These are phyloP conservation scores for Callosobruchus maculatus DNA, from an alignment of 2,888 invertebrate genomes.

Conservation along the genomic window DNA sequence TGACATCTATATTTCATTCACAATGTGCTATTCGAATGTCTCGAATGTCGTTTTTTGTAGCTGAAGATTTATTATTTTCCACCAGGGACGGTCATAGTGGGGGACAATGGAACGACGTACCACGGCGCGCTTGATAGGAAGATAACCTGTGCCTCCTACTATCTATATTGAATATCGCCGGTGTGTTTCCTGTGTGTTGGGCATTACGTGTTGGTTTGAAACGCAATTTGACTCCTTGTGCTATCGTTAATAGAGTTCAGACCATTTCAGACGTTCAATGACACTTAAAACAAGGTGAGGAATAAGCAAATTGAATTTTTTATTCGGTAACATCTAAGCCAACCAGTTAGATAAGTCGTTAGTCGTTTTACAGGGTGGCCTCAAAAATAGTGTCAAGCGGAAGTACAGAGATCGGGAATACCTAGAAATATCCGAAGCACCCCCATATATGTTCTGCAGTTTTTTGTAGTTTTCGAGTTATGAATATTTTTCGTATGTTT, in stretches of 20 bases:
- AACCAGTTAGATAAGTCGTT: no score
- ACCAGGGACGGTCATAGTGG: neutral
- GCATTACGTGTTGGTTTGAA: neutral
- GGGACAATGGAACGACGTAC: neutral
- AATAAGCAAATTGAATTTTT: neutral
- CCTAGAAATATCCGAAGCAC: no score
- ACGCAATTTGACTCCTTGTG: neutral
- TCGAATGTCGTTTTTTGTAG: neutral
- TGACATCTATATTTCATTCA: constrained; percentile 13
- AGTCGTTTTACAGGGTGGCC: no score
- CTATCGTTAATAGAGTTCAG: neutral
- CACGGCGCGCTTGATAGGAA: neutral
- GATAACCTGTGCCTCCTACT: neutral
- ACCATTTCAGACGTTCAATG: no score
- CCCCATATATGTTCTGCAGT: no score
- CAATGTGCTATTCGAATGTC: constrained; percentile 6
- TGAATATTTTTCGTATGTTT: no score
- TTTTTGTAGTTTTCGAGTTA: no score
- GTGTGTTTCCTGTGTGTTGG: neutral
- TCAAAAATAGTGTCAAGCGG: no score
- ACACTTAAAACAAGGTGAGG: no score
- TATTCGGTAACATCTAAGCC: no score
- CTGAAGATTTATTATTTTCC: neutral
- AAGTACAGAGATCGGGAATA: no score
- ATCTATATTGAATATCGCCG: neutral